Base-by-base conservation (phyloP, 2,797 vertebrate species). In the Sebastes ruberrimus region DNA sequence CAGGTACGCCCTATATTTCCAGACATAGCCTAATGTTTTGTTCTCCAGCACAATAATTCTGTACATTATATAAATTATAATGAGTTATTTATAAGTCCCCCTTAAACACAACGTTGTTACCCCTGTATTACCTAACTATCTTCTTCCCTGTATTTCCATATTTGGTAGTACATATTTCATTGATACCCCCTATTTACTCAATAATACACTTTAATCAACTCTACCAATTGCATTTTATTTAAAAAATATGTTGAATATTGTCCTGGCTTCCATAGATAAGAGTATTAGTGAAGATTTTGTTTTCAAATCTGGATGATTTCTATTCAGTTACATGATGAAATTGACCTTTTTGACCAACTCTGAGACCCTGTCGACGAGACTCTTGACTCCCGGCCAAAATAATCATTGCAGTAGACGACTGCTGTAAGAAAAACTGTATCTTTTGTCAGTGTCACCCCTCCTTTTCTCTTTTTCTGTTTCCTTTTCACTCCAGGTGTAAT, bases 401-500 rank as follows among this genome's bases (percentile, higher is more conserved):
- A 71, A 65, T 35, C 5, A 33, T 22, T 71, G 22, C 53, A 61
- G 11, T 10, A 65, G n/a, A 78, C 1, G 6, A 18, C 27, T 7
- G 38, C 53, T 32, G 0, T 7, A 14, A 33, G 46, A 52, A 28
- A 35, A 14, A 70, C 16, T 20, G 1, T 0, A 65, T 27, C 5
- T 32, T 69, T 62, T 59, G 5, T 75, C 46, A 8, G 28, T 33
- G 22, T 71, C 16, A 10, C 30, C 22, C 35, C 20, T 46, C 5
- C 20, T 10, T 32, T 28, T 4, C 23, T 25, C 9, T 33, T 27
- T 10, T 33, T 23, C 7, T 30, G 7, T 27, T 74, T 35, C 16
- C 22, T 63, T 53, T 73, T 67, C 61, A 27, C 74, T 63, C 55
- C 56, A 64, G 68, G 53, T 80, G 61, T 57, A 38, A 73, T 65